These are phyloP conservation scores for Ctenopoma multispine DNA, from an alignment of 2,797 vertebrate species.

Conservation along the genomic window DNA sequence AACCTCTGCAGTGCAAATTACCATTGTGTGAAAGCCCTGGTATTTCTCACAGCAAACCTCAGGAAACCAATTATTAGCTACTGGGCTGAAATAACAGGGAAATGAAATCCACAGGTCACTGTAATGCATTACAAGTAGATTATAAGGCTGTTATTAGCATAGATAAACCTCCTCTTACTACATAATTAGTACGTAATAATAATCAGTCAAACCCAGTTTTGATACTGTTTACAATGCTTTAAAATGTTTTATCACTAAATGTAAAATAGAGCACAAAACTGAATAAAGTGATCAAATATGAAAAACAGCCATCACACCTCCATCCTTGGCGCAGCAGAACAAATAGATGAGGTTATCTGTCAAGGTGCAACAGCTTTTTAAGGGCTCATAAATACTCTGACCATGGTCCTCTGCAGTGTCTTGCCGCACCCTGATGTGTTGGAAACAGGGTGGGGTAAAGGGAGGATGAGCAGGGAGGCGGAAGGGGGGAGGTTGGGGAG, in stretches of 20 bases:
- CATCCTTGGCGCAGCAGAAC: neutral
- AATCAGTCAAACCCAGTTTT: slow-evolving; percentile 16
- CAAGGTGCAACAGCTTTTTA: slow-evolving; percentile 71
- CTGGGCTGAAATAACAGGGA: slow-evolving; percentile 35
- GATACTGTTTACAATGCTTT: slow-evolving; percentile 44
- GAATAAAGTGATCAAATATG: slow-evolving; percentile 46
- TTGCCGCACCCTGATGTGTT: slow-evolving; percentile 60
- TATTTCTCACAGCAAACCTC: slow-evolving; percentile 38
- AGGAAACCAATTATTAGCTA: slow-evolving; percentile 50
- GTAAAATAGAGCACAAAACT: slow-evolving; percentile 38
- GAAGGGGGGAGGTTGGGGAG: slow-evolving; percentile 9
- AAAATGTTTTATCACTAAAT: slow-evolving; percentile 28
- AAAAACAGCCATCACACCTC: neutral
- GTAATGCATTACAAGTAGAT: slow-evolving; percentile 52
- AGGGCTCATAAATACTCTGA: slow-evolving; percentile 69
- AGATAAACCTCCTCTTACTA: slow-evolving; percentile 48
- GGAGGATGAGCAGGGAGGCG: slow-evolving; percentile 37
- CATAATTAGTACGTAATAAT: slow-evolving; percentile 50
- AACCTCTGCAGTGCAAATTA: slow-evolving; percentile 42
- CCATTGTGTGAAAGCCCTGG: slow-evolving; percentile 6
- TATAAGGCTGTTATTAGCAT: slow-evolving; percentile 49
- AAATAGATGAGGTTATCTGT: slow-evolving; percentile 64
- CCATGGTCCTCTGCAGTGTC: slow-evolving; percentile 53
- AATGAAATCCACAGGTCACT: slow-evolving; percentile 51
- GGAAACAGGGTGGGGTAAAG: slow-evolving; percentile 50